phyloP scores from a whole-genome alignment of 2,113 vertebrate species.

The Pitta sordida region DNA sequence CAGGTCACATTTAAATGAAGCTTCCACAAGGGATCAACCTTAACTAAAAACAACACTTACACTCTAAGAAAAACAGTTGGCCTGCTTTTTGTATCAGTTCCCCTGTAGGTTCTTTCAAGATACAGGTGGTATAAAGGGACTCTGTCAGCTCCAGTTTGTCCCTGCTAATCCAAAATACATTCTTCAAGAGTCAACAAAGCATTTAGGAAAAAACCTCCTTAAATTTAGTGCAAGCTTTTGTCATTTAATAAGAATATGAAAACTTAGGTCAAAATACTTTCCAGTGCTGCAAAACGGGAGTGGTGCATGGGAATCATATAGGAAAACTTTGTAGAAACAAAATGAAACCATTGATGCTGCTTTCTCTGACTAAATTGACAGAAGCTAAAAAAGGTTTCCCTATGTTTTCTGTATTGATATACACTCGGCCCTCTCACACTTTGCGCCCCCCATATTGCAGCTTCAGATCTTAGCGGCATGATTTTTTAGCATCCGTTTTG shows the following conservation, averaged over 20 bases:
- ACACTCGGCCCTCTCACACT: too few species aligned
- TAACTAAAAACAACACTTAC: neutral
- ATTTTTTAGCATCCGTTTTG: too few species aligned
- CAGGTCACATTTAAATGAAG: slow-evolving; percentile 19
- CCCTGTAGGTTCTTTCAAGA: neutral
- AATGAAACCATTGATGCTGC: neutral
- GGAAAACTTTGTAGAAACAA: neutral
- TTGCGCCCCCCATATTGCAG: too few species aligned
- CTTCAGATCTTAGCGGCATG: too few species aligned
- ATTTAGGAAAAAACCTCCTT: neutral
- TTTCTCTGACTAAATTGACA: neutral
- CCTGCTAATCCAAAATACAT: neutral
- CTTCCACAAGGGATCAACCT: neutral
- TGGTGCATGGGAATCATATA: neutral
- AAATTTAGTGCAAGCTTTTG: neutral
- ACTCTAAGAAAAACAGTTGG: neutral
- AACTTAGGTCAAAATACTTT: neutral
- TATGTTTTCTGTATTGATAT: neutral
- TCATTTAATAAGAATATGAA: neutral
- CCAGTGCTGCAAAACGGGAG: neutral
- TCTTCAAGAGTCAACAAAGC: neutral
- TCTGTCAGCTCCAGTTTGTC: neutral
- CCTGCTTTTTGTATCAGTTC: slow-evolving; percentile 16
- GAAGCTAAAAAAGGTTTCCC: neutral
- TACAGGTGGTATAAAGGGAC: neutral